phyloP scores from a whole-genome alignment of 2,113 vertebrate genomes.

The Nyctereutes procyonoides region DNA sequence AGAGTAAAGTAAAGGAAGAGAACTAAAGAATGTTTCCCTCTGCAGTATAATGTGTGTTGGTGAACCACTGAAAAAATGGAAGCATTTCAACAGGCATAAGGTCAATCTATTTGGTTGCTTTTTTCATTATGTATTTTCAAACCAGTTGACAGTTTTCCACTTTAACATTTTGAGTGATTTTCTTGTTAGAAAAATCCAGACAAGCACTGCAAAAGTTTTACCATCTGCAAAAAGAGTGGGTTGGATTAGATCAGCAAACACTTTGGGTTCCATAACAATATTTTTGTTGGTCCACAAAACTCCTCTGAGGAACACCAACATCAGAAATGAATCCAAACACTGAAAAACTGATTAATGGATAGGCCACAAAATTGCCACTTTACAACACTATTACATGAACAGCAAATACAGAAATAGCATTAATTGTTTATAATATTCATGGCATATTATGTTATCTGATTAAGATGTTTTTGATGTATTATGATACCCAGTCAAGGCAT shows the following conservation, averaged over 20 bases:
- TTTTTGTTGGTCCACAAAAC: slow-evolving; percentile 74
- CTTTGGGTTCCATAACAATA: slow-evolving; percentile 74
- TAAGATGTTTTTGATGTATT: slow-evolving; percentile 26
- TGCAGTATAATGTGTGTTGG: slow-evolving; percentile 31
- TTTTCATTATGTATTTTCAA: slow-evolving; percentile 69
- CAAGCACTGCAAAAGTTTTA: slow-evolving; percentile 76
- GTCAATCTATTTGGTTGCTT: slow-evolving; percentile 72
- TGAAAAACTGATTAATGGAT: slow-evolving; percentile 53
- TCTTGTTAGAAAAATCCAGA: slow-evolving; percentile 65
- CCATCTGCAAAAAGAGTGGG: slow-evolving; percentile 78
- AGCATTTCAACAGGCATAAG: slow-evolving; percentile 67
- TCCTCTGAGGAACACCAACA: slow-evolving; percentile 61
- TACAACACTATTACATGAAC: slow-evolving; percentile 48
- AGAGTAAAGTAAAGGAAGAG: slow-evolving; percentile 43
- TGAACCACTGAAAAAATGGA: slow-evolving; percentile 56
- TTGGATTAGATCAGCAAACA: slow-evolving; percentile 74
- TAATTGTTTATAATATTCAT: slow-evolving; percentile 51
- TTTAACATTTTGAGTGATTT: slow-evolving; percentile 77
- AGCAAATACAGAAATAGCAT: slow-evolving; percentile 55
- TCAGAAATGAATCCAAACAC: slow-evolving; percentile 64
- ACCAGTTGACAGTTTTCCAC: slow-evolving; percentile 69
- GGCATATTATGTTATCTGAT: slow-evolving; percentile 24
- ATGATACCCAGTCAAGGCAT: slow-evolving; percentile 29
- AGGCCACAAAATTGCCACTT: background rate
- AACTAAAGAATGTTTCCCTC: slow-evolving; percentile 63